phyloP scores from a whole-genome alignment of 2,113 vertebrate genomes.

The Eonycteris spelaea region DNA sequence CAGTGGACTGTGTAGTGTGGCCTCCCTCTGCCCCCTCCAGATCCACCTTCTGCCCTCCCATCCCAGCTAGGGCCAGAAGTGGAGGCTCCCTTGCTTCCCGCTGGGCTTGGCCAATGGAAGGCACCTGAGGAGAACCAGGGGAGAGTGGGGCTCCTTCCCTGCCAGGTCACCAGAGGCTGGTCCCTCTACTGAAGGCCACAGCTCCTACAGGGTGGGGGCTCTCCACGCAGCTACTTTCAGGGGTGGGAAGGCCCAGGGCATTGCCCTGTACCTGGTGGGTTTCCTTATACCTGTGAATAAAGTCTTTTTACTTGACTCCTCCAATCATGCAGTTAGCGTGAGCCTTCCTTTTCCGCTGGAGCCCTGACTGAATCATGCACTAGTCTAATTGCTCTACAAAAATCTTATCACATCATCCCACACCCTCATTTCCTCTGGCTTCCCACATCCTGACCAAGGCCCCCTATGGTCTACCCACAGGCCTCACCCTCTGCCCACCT shows the following conservation, averaged over 20 bases:
- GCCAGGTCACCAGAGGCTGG: neutral
- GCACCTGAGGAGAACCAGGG: neutral
- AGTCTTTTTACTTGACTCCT: neutral
- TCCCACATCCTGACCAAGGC: neutral
- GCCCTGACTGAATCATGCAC: neutral
- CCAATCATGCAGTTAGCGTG: accelerated
- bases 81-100: neutral
- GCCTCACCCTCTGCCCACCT: neutral
- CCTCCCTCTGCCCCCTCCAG: neutral
- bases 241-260: neutral
- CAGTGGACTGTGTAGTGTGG: neutral
- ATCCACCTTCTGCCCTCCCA: neutral
- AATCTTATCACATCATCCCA: neutral
- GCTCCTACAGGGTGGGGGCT: accelerated
- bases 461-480: neutral
- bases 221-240: too few relatives aligned
- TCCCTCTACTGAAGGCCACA: neutral
- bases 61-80: neutral
- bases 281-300: neutral
- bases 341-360: neutral
- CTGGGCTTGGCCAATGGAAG: neutral
- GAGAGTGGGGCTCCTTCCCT: neutral
- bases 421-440: neutral
- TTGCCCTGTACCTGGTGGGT: accelerated
- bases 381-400: neutral